Base-by-base conservation (phyloP, 2,888 invertebrate genomes). In the Gastrophysa polygoni region DNA sequence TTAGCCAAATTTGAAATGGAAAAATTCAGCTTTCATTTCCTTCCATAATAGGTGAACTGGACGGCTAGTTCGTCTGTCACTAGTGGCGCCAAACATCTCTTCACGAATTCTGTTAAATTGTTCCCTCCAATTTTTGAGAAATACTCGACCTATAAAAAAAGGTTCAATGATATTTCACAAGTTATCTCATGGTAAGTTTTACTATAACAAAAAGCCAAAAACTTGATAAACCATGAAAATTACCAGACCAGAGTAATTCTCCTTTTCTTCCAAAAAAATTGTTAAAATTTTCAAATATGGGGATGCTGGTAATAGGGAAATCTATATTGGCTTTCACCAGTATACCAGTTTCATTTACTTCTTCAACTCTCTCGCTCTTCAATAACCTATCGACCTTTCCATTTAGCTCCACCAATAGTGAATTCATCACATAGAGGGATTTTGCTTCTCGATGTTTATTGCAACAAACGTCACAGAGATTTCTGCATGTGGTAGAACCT, bases 41-140 rank as follows among this genome's bases (percentile, higher is more conserved):
- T 38, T 38, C 38, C 48, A 3, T 8, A 21, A 48, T 20, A 48
- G 11, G 48, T 20, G 16, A 8, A 48, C 16, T 48, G 48, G 5
- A 20, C 11, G 5, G 48, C 48, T 21, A 48, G 16, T 11, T 48
- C 21, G 48, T 48, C 21, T 17, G 4, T 48, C n/a, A 48, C 21
- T 14, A 48, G 6, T 21, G 48, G 48, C 21, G 48, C 48, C 48
- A 48, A 48, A 48, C 48, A 48, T 48, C 48, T 17, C 21, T 21
- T 18, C 3, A 48, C 48, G 21, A 48, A 48, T 48, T 48, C 48
- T 11, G 18, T 20, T 7, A 21, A 7, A 17, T 48, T 48, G 20
- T 20, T 3, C 5, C 48, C 48, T 5, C 48, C 48, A 20, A 48
- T 48, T 48, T 14, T 17, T 48, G 18, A 17, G 11, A 38, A 38